Base-by-base conservation (phyloP, 2,113 vertebrate genomes). In the Chionodraco myersi region DNA sequence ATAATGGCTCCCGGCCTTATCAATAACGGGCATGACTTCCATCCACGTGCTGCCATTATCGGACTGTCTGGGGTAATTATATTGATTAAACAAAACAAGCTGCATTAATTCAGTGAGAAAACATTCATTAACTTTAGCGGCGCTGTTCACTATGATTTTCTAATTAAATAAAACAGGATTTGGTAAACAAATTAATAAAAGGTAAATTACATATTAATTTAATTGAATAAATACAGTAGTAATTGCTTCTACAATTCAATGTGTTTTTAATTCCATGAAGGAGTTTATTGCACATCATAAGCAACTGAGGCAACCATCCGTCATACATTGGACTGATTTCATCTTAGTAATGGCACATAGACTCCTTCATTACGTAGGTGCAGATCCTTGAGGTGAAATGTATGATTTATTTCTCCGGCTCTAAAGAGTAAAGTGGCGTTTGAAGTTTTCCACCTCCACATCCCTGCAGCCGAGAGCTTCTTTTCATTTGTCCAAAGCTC, bases 361-460 rank as follows among this genome's bases (percentile, higher is more conserved):
- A 36, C 18, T 41, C 30, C 18, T 65, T 45, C 51, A n/a, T 53
- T 34, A 21, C 21, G 21, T 21, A 8, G 2, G 36, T 47, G 23
- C 18, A 16, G 36, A 36, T 73, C 18, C 53, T 23, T 0, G 34
- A 75, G 75, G 68, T 82, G 48, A 3, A 65, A 51, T n/a, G 23
- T 57, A 12, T 54, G 52, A 79, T 71, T 52, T 69, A 67, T 84
- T 83, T 62, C 26, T 51, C 54, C 63, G 41, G 6, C 64, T 78
- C 18, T 3, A 2, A 62, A 54, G 84, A 45, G 52, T 82, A 68
- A 72, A 71, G 57, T 67, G 77, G 23, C 59, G 80, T 85, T 64
- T 70, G 58, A 85, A 70, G 69, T 83, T 86, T 90, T 61, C n/a
- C 48, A 11, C 63, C n/a, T 86, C 48, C 36, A 41, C 36, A 86